Percentiles rank a stretch among this genome's conserved stretches.
These are phyloP conservation scores for Egretta garzetta DNA, from an alignment of 2,113 vertebrate species.

Conservation along the genomic window DNA sequence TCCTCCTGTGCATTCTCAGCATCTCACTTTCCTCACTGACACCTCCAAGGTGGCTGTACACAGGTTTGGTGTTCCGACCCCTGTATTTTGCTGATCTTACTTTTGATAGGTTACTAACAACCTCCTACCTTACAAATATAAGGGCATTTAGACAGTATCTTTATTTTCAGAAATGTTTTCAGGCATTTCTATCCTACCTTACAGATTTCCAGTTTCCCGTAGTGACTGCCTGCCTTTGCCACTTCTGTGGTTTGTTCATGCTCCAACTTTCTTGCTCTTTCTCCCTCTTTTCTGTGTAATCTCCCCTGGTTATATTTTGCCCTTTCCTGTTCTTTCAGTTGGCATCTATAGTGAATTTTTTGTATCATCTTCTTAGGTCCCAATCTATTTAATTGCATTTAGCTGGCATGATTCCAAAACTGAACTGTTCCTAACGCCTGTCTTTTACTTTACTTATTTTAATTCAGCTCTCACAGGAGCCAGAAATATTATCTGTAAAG, in stretches of 20 bases:
- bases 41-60: accelerated
- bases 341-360: background rate
- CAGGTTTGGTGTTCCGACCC: accelerated
- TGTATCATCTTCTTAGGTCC: background rate
- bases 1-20: background rate
- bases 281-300: background rate
- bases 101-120: background rate
- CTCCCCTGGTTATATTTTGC: background rate
- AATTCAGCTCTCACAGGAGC: background rate
- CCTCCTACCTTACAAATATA: background rate
- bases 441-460: background rate
- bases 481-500: background rate
- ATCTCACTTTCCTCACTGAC: background rate
- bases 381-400: conserved; percentile 44
- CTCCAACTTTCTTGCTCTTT: background rate
- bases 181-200: background rate
- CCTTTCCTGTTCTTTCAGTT: conserved; percentile 20
- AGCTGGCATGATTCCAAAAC: conserved; percentile 1
- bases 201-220: background rate
- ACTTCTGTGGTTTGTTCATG: background rate
- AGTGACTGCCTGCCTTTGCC: background rate
- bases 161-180: background rate
- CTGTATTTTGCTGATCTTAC: background rate
- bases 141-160: background rate
- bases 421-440: background rate